Conservation (phyloP, 2,113 vertebrate genomes). For the Myocastor coypus region DNA sequence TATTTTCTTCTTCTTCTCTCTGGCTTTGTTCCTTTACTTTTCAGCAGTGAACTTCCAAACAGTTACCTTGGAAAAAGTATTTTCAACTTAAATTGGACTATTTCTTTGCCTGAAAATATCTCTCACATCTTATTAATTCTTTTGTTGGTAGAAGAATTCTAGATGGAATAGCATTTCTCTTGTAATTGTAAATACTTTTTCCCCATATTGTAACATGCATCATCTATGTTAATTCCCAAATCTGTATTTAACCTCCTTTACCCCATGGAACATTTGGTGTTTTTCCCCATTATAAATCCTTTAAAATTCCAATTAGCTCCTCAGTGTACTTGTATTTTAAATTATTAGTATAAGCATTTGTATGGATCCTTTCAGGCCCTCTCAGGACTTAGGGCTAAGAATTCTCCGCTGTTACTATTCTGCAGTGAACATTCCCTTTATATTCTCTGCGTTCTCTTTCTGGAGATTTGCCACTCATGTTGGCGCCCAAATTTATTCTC, state of each 20-base stretch:
- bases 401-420: neutral
- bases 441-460: neutral
- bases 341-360: neutral
- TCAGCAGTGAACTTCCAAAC: neutral
- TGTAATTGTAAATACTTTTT: neutral
- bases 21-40: neutral
- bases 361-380: neutral
- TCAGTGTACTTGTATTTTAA: neutral
- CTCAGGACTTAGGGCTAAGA: neutral
- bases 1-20: neutral
- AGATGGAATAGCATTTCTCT: neutral
- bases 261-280: neutral
- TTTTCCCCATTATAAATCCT: neutral
- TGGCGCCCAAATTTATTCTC: neutral
- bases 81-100: neutral
- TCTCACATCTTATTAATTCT: neutral
- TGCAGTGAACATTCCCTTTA: neutral
- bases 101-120: neutral
- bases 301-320: constrained; percentile 10
- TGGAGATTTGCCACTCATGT: neutral
- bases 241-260: neutral
- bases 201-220: neutral
- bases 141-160: neutral
- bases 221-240: neutral
- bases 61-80: neutral